Percentiles rank a stretch among this genome's conserved stretches.
These are phyloP conservation scores for Isaurus tuberculatus DNA, from an alignment of 92 coral and sea anemone genomes.

Conservation along the genomic window DNA sequence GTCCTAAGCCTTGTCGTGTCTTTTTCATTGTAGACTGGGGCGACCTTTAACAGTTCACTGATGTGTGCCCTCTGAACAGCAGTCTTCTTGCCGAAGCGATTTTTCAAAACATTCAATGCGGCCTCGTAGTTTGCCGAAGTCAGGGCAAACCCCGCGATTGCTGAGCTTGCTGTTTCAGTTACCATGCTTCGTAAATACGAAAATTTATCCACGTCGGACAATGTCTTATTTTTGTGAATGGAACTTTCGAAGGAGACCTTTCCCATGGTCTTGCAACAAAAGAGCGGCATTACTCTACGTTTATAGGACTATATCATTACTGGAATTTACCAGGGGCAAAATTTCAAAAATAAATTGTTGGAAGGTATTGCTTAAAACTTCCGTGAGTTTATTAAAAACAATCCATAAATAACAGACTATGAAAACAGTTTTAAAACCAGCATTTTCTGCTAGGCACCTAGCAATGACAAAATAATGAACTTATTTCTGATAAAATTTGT, in stretches of 20 bases:
- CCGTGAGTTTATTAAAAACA: slow-evolving; percentile 59
- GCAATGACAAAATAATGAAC: slow-evolving; percentile 75
- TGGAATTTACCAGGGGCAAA: slow-evolving; percentile 62
- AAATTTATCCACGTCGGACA: no score
- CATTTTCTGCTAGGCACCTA: slow-evolving; percentile 64
- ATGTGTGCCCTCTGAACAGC: no score
- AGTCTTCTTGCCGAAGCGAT: no score
- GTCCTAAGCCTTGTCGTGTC: no score
- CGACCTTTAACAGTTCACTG: no score
- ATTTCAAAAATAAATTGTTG: slow-evolving; percentile 47
- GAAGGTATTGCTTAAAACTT: slow-evolving; percentile 65
- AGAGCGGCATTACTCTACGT: slow-evolving; percentile 61
- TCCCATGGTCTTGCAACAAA: slow-evolving; percentile 69
- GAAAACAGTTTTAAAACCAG: slow-evolving; percentile 48
- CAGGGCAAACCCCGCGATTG: no score
- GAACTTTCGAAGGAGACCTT: neutral
- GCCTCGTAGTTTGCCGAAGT: no score
- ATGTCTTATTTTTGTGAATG: no score
- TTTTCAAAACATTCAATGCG: no score
- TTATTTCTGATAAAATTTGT: slow-evolving; percentile 61
- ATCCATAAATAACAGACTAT: slow-evolving; percentile 22
- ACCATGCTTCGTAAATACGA: no score
- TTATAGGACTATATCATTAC: slow-evolving; percentile 63
- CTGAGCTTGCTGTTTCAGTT: no score
- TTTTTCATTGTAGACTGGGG: no score